These are phyloP conservation scores for Speoplatyrhinus poulsoni DNA, from an alignment of 2,113 vertebrate genomes.

Conservation along the genomic window DNA sequence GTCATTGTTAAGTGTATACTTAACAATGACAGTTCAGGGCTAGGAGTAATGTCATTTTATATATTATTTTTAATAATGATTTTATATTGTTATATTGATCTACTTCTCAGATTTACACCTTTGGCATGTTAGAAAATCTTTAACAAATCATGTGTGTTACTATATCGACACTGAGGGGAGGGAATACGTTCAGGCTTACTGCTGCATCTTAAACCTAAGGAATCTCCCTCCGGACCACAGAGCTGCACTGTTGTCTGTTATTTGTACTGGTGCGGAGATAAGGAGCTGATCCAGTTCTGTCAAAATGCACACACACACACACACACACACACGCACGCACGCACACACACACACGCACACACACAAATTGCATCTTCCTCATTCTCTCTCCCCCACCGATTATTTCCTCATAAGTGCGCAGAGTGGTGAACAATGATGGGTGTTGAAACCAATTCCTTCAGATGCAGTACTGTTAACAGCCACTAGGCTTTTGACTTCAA, in stretches of 20 bases:
- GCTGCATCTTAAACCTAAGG: background rate
- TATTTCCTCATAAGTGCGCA: background rate
- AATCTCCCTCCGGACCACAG: conserved; percentile 20
- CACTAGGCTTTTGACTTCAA: too few species aligned
- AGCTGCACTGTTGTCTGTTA: conserved; percentile 37
- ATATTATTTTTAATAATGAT: background rate
- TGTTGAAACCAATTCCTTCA: background rate
- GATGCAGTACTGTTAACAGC: too few species aligned
- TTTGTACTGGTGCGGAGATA: conserved; percentile 4
- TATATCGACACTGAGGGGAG: background rate
- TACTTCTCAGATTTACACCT: conserved; percentile 28
- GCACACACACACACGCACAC: too few species aligned
- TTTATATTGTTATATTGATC: conserved; percentile 8
- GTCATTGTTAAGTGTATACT: background rate
- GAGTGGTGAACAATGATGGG: background rate
- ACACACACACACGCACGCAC: too few species aligned
- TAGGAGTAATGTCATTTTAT: background rate
- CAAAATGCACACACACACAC: too few species aligned
- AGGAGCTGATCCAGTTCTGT: background rate
- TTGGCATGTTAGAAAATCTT: conserved; percentile 9
- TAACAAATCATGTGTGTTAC: background rate
- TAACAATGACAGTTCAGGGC: background rate
- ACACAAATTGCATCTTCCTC: background rate
- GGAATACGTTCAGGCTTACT: background rate
- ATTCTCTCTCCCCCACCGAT: conserved; percentile 1